Evolutionary conservation across 2,888 invertebrate genomes (phyloP), one percentile per base, ranked within the genome.

Genomic region (Sesia bembeciformis): DNA sequence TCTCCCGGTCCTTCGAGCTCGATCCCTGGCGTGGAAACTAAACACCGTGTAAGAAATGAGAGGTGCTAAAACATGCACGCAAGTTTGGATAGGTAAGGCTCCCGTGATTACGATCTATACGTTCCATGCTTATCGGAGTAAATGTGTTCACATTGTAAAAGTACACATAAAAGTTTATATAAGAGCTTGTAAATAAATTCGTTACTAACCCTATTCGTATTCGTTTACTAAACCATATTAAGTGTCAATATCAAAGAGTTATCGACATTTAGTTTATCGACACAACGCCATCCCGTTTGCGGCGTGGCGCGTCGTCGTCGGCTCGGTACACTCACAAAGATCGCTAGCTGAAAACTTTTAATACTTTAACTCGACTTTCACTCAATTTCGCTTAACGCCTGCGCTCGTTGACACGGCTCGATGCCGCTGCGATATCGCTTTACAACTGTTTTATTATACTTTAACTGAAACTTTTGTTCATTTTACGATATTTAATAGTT

Each of bases 321-420:
- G 71, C 72, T 74, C 72, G 67, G 65, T 68, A 66, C 71, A 70
- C 73, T 67, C 71, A 60, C 76, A 74, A 80, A 84, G 85, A 86
- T 85, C 85, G 84, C 75, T 78, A 71, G 81, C 81, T 88, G 83
- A 85, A 88, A 88, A 88, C 86, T 88, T 88, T 87, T 89, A 88
- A 89, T 88, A 88, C 89, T 82, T 88, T 87, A 86, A 87, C 85
- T 84, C 81, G 79, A 81, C 84, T 87, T 83, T 87, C 85, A 83
- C 86, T 87, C 88, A 84, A 87, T 87, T 88, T 85, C 82, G 79
- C 79, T 83, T 78, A 81, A 76, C 82, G 80, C 84, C 75, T 70
- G 54, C 61, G 65, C 70, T 68, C 81, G 84, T 80, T 84, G 85
- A 84, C 84, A 81, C 82, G 81, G 67, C 70, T 73, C 78, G 73